Evolutionary conservation across 2,113 vertebrate species (phyloP).

Genomic region (Halichoeres trimaculatus): DNA sequence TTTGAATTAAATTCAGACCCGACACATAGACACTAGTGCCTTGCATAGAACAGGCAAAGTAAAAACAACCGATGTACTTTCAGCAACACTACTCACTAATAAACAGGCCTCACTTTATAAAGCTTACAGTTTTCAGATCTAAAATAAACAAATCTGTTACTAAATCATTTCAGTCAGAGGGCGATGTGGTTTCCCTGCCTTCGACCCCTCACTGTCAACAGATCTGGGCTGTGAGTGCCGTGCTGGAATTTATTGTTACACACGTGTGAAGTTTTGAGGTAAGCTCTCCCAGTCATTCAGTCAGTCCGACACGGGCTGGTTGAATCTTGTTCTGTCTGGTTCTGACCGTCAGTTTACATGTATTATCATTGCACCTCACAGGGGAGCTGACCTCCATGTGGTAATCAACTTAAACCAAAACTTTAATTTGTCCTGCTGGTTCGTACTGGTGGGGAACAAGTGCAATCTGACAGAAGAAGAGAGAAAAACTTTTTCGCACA

Average conservation of each 20-base stretch:
- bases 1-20: too few species aligned
- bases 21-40: not conserved
- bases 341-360: slow-evolving; percentile 76
- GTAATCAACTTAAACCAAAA: slow-evolving; percentile 45
- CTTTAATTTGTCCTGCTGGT: slow-evolving; percentile 39
- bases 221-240: slow-evolving; percentile 7
- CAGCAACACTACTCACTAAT: not conserved
- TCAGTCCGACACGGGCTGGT: slow-evolving; percentile 74
- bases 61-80: not conserved
- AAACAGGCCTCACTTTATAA: not conserved
- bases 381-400: slow-evolving; percentile 57
- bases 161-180: slow-evolving; percentile 23
- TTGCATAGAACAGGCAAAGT: not conserved
- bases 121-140: slow-evolving; percentile 1
- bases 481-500: not conserved
- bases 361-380: slow-evolving; percentile 73
- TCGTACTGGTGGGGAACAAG: not conserved
- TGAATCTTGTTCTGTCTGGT: slow-evolving; percentile 82
- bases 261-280: slow-evolving; percentile 69
- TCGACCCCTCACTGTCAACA: slow-evolving; percentile 23
- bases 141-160: not conserved
- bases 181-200: not conserved
- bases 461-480: slow-evolving; percentile 6
- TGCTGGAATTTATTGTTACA: slow-evolving; percentile 69
- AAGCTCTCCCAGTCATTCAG: slow-evolving; percentile 40